Conservation (phyloP, 2,888 invertebrate genomes). For the Lordiphosa fenestrarum region DNA sequence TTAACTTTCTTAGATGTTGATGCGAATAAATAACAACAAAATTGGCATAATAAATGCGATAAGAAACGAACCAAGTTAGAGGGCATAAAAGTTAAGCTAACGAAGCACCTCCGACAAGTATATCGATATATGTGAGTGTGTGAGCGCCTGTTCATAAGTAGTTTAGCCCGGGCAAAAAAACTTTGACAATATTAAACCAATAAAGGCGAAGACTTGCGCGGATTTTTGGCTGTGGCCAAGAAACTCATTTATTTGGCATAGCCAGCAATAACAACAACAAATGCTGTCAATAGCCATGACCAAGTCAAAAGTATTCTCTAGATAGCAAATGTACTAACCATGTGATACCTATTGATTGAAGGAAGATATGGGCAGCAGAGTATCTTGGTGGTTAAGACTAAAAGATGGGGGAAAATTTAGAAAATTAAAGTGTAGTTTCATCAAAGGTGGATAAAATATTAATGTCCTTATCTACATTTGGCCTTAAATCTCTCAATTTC, state of each 20-base stretch:
- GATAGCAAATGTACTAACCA: not conserved
- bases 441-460: too few species aligned
- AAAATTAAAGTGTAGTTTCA: too few species aligned
- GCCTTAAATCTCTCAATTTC: not conserved
- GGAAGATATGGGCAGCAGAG: too few species aligned
- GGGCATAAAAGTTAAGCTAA: slow-evolving; percentile 41
- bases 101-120: slow-evolving; percentile 41
- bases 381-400: too few species aligned
- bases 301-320: slow-evolving; percentile 6
- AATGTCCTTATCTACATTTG: too few species aligned
- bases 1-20: slow-evolving; percentile 57
- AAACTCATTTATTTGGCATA: slow-evolving; percentile 43
- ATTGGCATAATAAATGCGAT: slow-evolving; percentile 62
- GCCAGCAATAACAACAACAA: slow-evolving; percentile 8
- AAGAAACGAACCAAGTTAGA: slow-evolving; percentile 26
- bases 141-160: slow-evolving; percentile 12
- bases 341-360: slow-evolving; percentile 2
- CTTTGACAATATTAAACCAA: slow-evolving; percentile 51
- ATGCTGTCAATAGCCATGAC: slow-evolving; percentile 12
- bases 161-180: slow-evolving; percentile 7
- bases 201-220: slow-evolving; percentile 30
- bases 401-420: not conserved
- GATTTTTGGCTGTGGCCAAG: slow-evolving; percentile 19
- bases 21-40: slow-evolving; percentile 17
- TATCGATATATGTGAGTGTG: slow-evolving; percentile 28